Percentiles rank a stretch among this genome's conserved stretches.
phyloP scores from a whole-genome alignment of 2,797 vertebrate genomes.

The Manis javanica region DNA sequence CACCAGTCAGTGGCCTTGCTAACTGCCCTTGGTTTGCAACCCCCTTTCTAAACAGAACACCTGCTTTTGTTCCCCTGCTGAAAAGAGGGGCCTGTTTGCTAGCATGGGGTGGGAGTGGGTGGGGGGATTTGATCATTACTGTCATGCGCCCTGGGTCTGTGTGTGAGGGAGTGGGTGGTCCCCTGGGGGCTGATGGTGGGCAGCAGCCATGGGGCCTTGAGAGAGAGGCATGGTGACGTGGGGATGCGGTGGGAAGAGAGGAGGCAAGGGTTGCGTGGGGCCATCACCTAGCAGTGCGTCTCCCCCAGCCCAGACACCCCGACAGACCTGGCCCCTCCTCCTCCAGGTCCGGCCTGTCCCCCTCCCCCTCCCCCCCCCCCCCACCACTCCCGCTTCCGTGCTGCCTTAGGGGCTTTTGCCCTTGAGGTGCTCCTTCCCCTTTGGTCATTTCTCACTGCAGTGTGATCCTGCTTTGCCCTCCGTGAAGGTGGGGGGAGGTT shows the following conservation, averaged over 20 bases:
- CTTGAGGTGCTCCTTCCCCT: background rate
- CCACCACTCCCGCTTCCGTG: background rate
- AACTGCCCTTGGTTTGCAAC: fast-evolving
- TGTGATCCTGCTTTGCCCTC: background rate
- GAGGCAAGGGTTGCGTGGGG: background rate
- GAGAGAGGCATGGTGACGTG: fast-evolving
- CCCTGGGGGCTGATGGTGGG: background rate
- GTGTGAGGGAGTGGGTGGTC: background rate
- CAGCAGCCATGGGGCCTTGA: background rate
- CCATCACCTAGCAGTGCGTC: background rate
- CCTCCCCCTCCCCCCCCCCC: too few species aligned
- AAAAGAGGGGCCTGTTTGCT: background rate
- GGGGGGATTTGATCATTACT: background rate
- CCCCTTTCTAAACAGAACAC: background rate
- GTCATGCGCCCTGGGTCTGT: background rate
- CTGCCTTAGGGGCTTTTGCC: background rate
- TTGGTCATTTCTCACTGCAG: background rate
- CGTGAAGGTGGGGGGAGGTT: background rate
- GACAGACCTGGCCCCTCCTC: background rate
- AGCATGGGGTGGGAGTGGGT: too few species aligned
- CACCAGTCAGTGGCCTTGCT: background rate
- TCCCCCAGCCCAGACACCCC: too few species aligned
- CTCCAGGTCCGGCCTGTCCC: background rate
- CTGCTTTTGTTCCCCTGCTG: background rate
- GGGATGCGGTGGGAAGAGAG: background rate